A percentile compares a stretch with the other conserved stretches of the same genome.
Conservation (phyloP, 2,113 vertebrate genomes). For the Martes martes region DNA sequence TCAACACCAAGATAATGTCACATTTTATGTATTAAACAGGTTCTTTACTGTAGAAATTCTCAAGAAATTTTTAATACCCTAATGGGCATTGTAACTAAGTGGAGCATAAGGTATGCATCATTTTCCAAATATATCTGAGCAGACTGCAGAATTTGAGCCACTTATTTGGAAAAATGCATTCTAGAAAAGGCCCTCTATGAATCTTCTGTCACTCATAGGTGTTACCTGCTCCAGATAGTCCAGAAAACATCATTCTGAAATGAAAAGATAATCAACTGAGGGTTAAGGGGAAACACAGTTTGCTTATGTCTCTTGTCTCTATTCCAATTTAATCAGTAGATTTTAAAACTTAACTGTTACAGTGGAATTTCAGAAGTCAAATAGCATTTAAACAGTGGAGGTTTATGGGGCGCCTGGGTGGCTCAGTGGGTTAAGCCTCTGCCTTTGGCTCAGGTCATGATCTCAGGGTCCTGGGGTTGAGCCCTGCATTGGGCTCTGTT, state of each 20-base stretch:
- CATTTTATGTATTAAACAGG: neutral
- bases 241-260: neutral
- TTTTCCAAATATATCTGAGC: neutral
- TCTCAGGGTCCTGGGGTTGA: too few species aligned
- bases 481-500: too few species aligned
- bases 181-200: neutral
- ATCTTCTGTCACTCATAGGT: neutral
- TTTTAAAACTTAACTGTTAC: neutral
- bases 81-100: neutral
- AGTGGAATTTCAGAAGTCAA: neutral
- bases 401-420: neutral
- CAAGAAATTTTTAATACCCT: neutral
- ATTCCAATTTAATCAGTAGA: neutral
- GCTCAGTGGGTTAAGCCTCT: too few species aligned
- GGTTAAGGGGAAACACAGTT: neutral
- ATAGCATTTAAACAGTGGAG: neutral
- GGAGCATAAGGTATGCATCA: neutral
- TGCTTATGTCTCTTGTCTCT: neutral
- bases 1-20: neutral
- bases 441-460: too few species aligned
- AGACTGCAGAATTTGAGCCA: neutral
- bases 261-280: neutral
- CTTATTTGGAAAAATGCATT: neutral
- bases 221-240: neutral
- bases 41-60: neutral